A percentile compares a stretch with the other conserved stretches of the same genome.
Evolutionary conservation across 1,140 invertebrate species (phyloP).

Genomic region (Polypedilum vanderplanki): DNA sequence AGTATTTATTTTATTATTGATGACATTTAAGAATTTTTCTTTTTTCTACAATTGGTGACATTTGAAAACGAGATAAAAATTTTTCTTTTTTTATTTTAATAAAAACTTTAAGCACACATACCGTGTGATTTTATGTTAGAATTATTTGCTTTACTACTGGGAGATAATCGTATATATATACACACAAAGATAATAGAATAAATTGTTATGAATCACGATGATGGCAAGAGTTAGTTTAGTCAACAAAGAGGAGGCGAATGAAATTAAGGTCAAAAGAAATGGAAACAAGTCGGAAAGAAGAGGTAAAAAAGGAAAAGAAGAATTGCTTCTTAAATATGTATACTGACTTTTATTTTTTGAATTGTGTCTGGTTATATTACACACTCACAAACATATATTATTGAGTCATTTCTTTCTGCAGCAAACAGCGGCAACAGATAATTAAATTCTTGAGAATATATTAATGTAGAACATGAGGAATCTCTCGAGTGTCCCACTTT

Average conservation of each 20-base stretch:
- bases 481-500: slow-evolving; percentile 25
- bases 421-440: neutral
- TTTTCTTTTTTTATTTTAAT: too few relatives aligned
- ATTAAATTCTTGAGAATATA: slow-evolving; percentile 27
- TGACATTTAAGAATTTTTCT: too few relatives aligned
- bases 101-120: too few relatives aligned
- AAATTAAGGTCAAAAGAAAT: slow-evolving; percentile 27
- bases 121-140: too few relatives aligned
- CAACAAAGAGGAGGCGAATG: neutral
- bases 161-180: neutral
- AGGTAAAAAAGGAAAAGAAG: neutral
- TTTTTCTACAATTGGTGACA: too few relatives aligned
- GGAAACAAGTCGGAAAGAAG: neutral
- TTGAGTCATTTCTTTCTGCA: slow-evolving; percentile 16
- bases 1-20: too few relatives aligned
- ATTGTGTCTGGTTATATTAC: neutral
- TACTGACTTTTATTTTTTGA: neutral
- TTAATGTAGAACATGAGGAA: neutral
- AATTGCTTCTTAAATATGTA: neutral
- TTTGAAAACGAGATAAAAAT: too few relatives aligned
- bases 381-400: neutral
- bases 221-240: neutral
- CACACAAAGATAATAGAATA: neutral
- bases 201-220: neutral
- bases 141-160: neutral